phyloP scores from a whole-genome alignment of 2,888 invertebrate species.

The Ernsta delagoae region DNA sequence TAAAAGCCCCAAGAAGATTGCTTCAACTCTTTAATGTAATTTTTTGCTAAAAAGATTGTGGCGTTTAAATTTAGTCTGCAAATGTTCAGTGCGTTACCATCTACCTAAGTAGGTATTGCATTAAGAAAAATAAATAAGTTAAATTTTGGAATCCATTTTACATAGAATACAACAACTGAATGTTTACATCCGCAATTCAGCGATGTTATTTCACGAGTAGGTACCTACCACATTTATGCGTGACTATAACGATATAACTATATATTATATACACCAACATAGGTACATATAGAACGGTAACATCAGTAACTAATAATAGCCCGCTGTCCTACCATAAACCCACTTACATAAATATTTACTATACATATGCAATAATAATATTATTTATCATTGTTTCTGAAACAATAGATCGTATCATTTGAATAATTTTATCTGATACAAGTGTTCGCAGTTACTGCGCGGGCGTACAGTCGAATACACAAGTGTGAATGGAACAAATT shows the following conservation, averaged over 20 bases:
- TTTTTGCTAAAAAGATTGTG: too few species aligned
- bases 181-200: too few species aligned
- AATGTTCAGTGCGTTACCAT: too few species aligned
- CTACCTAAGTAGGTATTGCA: too few species aligned
- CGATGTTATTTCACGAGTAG: background rate
- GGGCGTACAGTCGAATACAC: constrained; percentile 42
- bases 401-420: constrained; percentile 83
- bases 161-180: too few species aligned
- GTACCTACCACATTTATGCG: constrained; percentile 5
- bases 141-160: too few species aligned
- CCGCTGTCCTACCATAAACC: constrained; percentile 57
- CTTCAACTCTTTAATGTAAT: too few species aligned
- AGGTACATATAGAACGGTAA: too few species aligned
- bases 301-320: constrained; percentile 43
- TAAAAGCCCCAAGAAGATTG: too few species aligned
- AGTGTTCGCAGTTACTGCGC: constrained; percentile 63
- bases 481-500: constrained; percentile 31
- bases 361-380: constrained; percentile 76
- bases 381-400: constrained; percentile 81
- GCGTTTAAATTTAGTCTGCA: too few species aligned
- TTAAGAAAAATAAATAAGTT: too few species aligned
- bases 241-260: background rate
- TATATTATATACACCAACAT: too few species aligned
- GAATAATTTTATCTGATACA: constrained; percentile 81
- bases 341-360: constrained; percentile 75